phyloP scores from a whole-genome alignment of 2,113 vertebrate species.

The Machaerirhynchus nigripectus region DNA sequence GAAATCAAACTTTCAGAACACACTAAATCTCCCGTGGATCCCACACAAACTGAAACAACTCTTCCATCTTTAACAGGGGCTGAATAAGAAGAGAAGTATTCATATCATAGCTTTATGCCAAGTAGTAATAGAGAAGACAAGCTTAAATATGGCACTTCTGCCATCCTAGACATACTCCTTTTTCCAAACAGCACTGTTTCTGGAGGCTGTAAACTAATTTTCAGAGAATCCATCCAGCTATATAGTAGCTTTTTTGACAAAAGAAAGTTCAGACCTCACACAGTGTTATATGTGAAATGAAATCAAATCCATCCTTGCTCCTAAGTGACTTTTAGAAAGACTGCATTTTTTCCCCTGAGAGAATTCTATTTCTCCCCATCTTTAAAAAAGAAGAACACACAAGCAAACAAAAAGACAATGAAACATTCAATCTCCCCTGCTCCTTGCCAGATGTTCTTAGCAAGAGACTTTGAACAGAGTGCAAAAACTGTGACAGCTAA shows the following conservation, averaged over 20 bases:
- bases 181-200: not conserved
- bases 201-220: not conserved
- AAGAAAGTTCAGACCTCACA: constrained; percentile 6
- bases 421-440: not conserved
- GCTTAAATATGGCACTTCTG: not conserved
- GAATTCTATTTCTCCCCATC: not conserved
- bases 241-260: not conserved
- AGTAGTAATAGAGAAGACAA: not conserved
- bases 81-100: not conserved
- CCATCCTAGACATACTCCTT: not conserved
- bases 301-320: not conserved
- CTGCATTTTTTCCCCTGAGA: not conserved
- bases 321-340: not conserved
- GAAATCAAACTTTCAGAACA: not conserved
- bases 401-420: constrained; percentile 2
- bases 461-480: not conserved
- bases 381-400: not conserved
- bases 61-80: not conserved
- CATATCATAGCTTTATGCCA: not conserved
- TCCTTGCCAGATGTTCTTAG: not conserved
- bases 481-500: not conserved
- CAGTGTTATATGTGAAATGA: not conserved
- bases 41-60: not conserved
- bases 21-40: not conserved
- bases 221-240: not conserved